Evolutionary conservation across 1,140 invertebrate genomes (phyloP).

Genomic region (Myzus persicae): DNA sequence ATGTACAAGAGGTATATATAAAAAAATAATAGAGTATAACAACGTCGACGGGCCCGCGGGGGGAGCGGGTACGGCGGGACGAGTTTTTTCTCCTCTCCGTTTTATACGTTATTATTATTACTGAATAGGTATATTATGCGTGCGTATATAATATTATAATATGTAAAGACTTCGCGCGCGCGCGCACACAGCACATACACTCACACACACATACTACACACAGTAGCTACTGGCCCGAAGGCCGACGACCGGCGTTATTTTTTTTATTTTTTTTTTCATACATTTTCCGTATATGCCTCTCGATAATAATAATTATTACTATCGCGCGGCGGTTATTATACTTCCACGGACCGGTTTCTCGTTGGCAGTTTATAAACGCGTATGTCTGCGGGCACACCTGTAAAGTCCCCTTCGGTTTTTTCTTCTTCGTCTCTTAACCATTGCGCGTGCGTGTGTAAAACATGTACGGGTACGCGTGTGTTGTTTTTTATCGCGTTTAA

Average conservation of each 20-base stretch:
- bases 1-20: slow-evolving; percentile 28
- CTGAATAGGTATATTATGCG: background rate
- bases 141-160: background rate
- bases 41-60: background rate
- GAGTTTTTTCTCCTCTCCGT: slow-evolving; percentile 16
- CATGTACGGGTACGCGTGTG: background rate
- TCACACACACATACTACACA: background rate
- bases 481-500: slow-evolving; percentile 6
- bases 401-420: slow-evolving; percentile 36
- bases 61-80: slow-evolving; percentile 5
- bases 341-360: slow-evolving; percentile 47
- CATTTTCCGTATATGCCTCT: background rate
- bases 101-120: background rate
- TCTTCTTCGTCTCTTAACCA: background rate
- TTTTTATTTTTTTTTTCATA: slow-evolving; percentile 16
- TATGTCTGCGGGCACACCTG: slow-evolving; percentile 53
- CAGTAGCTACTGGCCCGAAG: slow-evolving; percentile 51
- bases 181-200: too few species aligned
- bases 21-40: background rate
- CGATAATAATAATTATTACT: slow-evolving; percentile 54
- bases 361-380: slow-evolving; percentile 40
- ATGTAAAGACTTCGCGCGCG: slow-evolving; percentile 39
- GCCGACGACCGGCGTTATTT: slow-evolving; percentile 48
- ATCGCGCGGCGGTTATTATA: slow-evolving; percentile 45
- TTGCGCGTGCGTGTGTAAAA: background rate